Evolutionary conservation across 2,888 invertebrate species (phyloP).

Genomic region (Diaperis boleti): DNA sequence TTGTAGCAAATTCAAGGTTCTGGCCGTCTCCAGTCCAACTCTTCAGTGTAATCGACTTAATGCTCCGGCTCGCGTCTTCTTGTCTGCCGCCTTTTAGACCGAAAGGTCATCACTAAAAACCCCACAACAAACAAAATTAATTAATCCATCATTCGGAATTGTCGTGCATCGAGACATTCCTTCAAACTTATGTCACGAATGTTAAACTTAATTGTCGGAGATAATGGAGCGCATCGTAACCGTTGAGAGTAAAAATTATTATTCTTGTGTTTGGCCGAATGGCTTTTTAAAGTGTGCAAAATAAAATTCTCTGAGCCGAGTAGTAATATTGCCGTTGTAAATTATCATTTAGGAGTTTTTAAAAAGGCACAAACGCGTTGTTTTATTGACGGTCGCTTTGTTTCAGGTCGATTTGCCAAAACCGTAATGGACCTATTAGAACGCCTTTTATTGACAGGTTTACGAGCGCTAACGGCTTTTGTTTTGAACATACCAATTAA

Average conservation of each 20-base stretch:
- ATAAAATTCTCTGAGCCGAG: constrained; percentile 5
- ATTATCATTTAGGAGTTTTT: constrained; percentile 11
- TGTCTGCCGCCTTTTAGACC: background rate
- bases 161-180: constrained; percentile 27
- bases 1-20: background rate
- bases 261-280: background rate
- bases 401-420: constrained; percentile 20
- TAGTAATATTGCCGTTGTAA: constrained; percentile 12
- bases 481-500: background rate
- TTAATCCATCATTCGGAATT: constrained; percentile 13
- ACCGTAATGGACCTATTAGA: constrained; percentile 31
- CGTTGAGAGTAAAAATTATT: constrained; percentile 21
- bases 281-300: constrained; percentile 32
- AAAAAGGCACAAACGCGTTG: constrained; percentile 5
- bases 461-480: constrained; percentile 7
- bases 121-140: constrained; percentile 18
- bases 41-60: too few relatives aligned
- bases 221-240: constrained; percentile 10
- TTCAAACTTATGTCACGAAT: constrained; percentile 35
- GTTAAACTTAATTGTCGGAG: constrained; percentile 26
- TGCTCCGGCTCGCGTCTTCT: constrained; percentile 1
- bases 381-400: constrained; percentile 26
- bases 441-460: constrained; percentile 26
- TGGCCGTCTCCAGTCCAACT: background rate
- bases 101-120: constrained; percentile 2